phyloP scores from a whole-genome alignment of 2,888 invertebrate species.

The Pandemis heparana region DNA sequence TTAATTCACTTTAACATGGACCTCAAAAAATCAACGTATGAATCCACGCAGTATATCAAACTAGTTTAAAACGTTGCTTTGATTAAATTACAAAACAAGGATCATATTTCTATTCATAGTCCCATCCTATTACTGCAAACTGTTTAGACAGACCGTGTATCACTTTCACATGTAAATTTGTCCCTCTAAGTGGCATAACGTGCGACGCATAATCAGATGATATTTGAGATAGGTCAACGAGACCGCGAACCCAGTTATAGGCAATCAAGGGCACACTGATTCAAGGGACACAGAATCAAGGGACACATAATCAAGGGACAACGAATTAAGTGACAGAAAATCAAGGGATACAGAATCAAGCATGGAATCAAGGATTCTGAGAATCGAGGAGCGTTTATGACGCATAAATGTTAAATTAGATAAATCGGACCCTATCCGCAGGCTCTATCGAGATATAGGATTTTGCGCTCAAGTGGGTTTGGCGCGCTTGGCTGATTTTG shows the following conservation, averaged over 20 bases:
- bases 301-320: neutral
- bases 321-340: neutral
- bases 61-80: too few relatives aligned
- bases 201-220: slow-evolving; percentile 11
- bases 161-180: slow-evolving; percentile 13
- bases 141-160: neutral
- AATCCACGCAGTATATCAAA: too few relatives aligned
- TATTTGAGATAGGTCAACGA: slow-evolving; percentile 12
- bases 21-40: too few relatives aligned
- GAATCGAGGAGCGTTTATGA: slow-evolving; percentile 7
- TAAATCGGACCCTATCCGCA: neutral
- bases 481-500: too few relatives aligned
- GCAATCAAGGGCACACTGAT: neutral
- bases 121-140: too few relatives aligned
- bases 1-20: too few relatives aligned
- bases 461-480: too few relatives aligned
- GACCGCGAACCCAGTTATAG: neutral
- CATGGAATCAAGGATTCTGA: neutral
- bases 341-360: neutral
- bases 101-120: too few relatives aligned
- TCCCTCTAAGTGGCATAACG: neutral
- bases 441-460: too few relatives aligned
- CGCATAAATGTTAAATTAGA: slow-evolving; percentile 16
- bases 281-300: neutral
- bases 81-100: too few relatives aligned